Evolutionary conservation across 2,888 invertebrate genomes (phyloP).

Genomic region (Watsonalla binaria): DNA sequence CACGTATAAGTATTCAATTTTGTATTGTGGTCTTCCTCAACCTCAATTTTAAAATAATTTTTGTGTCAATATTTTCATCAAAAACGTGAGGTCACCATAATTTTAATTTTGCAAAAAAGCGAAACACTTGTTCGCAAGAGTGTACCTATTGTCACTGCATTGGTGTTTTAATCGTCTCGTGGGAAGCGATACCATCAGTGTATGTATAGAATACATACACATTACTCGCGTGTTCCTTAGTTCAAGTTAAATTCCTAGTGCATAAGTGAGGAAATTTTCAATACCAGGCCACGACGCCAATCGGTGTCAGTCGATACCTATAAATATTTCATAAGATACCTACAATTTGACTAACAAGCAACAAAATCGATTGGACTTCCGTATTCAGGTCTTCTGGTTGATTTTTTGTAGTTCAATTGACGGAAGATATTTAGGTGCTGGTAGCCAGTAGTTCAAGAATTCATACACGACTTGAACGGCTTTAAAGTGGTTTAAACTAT

Average conservation of each 20-base stretch:
- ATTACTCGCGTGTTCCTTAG: slow-evolving; percentile 16
- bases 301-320: slow-evolving; percentile 41
- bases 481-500: no score
- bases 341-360: slow-evolving; percentile 32
- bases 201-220: slow-evolving; percentile 17
- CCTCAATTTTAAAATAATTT: no score
- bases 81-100: no score
- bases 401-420: no score
- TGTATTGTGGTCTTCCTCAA: no score
- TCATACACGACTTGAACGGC: no score
- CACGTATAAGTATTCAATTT: no score
- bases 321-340: slow-evolving; percentile 59
- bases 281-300: slow-evolving; percentile 19
- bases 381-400: not conserved
- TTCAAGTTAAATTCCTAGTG: not conserved
- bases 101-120: not conserved
- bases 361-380: slow-evolving; percentile 25
- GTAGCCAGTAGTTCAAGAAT: no score
- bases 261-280: not conserved
- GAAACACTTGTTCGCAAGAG: slow-evolving; percentile 26
- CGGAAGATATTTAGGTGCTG: no score
- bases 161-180: slow-evolving; percentile 18
- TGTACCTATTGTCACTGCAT: slow-evolving; percentile 38
- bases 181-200: slow-evolving; percentile 14
- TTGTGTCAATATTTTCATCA: no score